Base-by-base conservation (phyloP, 1,140 invertebrate species). In the Elymnias hypermnestra region DNA sequence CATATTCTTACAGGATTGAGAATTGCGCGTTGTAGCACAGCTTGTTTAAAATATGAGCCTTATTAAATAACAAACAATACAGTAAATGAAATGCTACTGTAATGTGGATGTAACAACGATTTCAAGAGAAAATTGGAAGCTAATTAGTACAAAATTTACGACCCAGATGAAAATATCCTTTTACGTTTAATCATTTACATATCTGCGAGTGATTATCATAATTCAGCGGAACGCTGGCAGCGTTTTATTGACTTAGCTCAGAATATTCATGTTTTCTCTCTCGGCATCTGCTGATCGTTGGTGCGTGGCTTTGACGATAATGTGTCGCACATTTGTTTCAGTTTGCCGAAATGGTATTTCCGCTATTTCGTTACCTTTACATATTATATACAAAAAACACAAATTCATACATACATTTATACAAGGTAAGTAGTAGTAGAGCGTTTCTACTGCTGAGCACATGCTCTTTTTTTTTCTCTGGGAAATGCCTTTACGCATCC, bases 251-350 rank as follows among this genome's bases (percentile, higher is more conserved):
- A 19, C 25, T 22, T 50, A 12, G 47, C 15, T 25, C 31, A 55
- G 39, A 45, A 28, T 51, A 49, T 61, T 57, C 41, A 44, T 43
- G 44, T 56, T 62, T 66, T 59, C 63, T 66, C 59, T 57, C 37
- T 18, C 43, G 55, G 55, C 45, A 66, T 66, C 53, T 58, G 62
- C 26, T 54, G 38, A 5, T 22, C 35, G 45, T 21, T 63, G 55
- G 35, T 50, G 52, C 59, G 41, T 48, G 40, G 51, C 33, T 40
- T 12, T 49, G 26, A 50, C 35, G 37, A 56, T 49, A 51, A 21
- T 36, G 17, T 35, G 49, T 13, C 35, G 33, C n/a, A 41, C 35
- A n/a, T n/a, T n/a, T n/a, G n/a, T n/a, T n/a, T 22, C 15, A 26
- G 38, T 38, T 19, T 36, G 33, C 17, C 33, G 12, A 36, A 36